Evolutionary conservation across 2,888 invertebrate genomes (phyloP), one percentile per base, ranked within the genome.

Genomic region (Pantelozetes paolii): DNA sequence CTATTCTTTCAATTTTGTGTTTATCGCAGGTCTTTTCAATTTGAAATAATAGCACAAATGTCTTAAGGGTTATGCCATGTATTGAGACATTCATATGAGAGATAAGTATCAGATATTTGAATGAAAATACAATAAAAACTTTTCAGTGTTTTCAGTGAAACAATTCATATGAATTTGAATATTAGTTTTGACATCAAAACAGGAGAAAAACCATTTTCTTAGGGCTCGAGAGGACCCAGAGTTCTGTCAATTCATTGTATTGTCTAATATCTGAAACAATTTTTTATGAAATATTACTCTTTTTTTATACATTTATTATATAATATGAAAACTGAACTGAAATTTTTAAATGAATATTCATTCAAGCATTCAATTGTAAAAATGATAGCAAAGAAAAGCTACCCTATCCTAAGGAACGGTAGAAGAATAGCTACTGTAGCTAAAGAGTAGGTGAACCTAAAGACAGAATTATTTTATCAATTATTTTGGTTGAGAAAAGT

Each of bases 401-500:
- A 59, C 2, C n/a, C 26, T 26, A 23, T 26, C 1, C 9, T 5
- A 1, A 26, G 2, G 23, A n/a, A 20, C n/a, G 3, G 26, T 5
- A 13, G 23, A 54, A 11, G 26, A 23, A 26, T 23, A 23, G 23
- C n/a, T 13, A 45, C 45, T 45, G 26, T 6, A 57, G 30, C 3
- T 15, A 11, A 62, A 18, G 62, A 36, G n/a, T 62, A 62, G 62
- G 62, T 62, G 62, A 62, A 28, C 62, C 32, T 18, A 62, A 62
- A 11, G n/a, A 62, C 8, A n/a, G 8, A 54, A 54, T 54, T 67
- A 67, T 67, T 67, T 67, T 67, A 67, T 67, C 36, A 67, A 67
- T 40, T 67, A 67, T 67, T 67, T 67, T 67, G 67, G 67, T 67
- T 67, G 42, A 67, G 42, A 67, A n/a, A 42, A 67, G 13, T 67